Evolutionary conservation across 2,888 invertebrate species (phyloP).

Genomic region (Zele albiditarsus): DNA sequence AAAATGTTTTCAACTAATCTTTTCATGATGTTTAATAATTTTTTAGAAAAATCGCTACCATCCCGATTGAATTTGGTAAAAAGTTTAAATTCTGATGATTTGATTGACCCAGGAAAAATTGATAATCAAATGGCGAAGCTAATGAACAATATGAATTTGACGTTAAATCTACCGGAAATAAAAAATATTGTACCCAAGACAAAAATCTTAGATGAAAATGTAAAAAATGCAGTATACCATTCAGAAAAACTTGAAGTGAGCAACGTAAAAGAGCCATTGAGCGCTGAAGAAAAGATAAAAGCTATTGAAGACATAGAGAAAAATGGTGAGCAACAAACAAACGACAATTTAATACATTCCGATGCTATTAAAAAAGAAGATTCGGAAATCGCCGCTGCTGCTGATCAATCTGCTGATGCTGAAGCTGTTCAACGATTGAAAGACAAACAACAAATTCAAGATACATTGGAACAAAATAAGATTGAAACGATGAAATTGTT

Average conservation of each 20-base stretch:
- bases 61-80: conserved; percentile 38
- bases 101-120: conserved; percentile 48
- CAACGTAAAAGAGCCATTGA: conserved; percentile 47
- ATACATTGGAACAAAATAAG: conserved; percentile 80
- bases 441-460: conserved; percentile 30
- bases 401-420: conserved; percentile 63
- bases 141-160: neutral
- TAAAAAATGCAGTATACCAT: conserved; percentile 33
- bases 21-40: conserved; percentile 72
- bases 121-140: neutral
- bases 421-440: conserved; percentile 47
- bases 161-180: neutral
- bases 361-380: conserved; percentile 72
- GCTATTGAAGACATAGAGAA: conserved; percentile 40
- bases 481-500: conserved; percentile 81
- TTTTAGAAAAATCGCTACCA: conserved; percentile 64
- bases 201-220: conserved; percentile 54
- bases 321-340: conserved; percentile 63
- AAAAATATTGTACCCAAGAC: neutral
- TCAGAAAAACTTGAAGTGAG: conserved; percentile 34
- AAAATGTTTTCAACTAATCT: neutral
- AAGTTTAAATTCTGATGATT: conserved; percentile 30
- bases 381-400: conserved; percentile 72
- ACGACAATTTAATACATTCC: conserved; percentile 66
- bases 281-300: conserved; percentile 52